Percentiles rank a stretch among this genome's conserved stretches.
These are phyloP conservation scores for Manis pentadactyla DNA, from an alignment of 2,797 vertebrate species.

Conservation along the genomic window DNA sequence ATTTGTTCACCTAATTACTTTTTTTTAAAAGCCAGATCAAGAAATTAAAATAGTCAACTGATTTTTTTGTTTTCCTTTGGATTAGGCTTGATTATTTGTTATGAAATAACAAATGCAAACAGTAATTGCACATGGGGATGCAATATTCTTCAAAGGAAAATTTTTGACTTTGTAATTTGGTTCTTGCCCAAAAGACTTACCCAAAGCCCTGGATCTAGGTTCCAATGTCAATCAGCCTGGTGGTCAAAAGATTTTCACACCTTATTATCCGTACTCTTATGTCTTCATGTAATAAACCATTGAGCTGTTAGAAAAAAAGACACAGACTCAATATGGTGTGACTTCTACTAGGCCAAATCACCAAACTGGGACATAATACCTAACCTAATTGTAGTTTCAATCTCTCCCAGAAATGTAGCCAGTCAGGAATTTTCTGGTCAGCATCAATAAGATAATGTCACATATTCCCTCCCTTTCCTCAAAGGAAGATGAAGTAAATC, in stretches of 20 bases:
- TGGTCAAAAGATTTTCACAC: background rate
- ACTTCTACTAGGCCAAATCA: too few species aligned
- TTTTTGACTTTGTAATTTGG: background rate
- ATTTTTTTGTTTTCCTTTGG: background rate
- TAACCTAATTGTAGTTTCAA: too few species aligned
- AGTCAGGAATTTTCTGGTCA: too few species aligned
- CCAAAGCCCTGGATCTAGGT: background rate
- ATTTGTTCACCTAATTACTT: background rate
- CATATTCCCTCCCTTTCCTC: too few species aligned
- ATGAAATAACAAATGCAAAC: background rate
- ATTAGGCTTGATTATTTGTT: background rate
- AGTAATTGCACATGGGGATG: background rate
- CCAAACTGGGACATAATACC: too few species aligned
- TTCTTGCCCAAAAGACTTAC: background rate
- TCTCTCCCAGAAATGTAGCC: too few species aligned
- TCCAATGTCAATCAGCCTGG: background rate
- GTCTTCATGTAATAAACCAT: background rate
- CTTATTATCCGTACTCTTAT: background rate
- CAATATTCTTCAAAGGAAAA: background rate
- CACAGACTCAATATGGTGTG: too few species aligned
- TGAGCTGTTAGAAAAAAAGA: too few species aligned
- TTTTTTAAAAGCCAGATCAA: background rate
- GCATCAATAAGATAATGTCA: too few species aligned
- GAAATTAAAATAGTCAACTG: background rate
- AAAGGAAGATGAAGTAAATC: too few species aligned